Evolutionary conservation across 2,888 invertebrate species (phyloP), one percentile per base, ranked within the genome.

Genomic region (Drosophila nigricruria): DNA sequence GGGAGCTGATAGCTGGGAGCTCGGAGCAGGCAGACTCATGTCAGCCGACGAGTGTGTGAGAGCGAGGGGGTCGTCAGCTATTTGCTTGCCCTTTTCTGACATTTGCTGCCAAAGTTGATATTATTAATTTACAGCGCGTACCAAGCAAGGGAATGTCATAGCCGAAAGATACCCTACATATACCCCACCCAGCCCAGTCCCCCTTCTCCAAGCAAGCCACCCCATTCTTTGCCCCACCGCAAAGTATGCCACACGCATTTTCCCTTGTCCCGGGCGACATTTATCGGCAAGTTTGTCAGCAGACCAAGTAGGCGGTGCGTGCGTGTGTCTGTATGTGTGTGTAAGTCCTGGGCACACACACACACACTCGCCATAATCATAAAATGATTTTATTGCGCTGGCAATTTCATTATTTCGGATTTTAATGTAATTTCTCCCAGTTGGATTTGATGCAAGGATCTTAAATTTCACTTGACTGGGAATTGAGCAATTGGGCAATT

Each of bases 391-490:
- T 87, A 84, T 87, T 87, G 79, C 88, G 63, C 81, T 75, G 53
- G 79, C 88, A 87, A 84, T 83, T 83, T 87, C 84, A 87, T 83
- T 83, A 83, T 88, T 81, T 79, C 61, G 83, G 88, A 83, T 83
- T 83, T 83, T 83, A 84, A 87, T 83, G 88, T 83, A 76, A 84
- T 79, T 79, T 81, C 82, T 73, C 73, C 75, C 80, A 58, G 49
- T 50, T 69, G 79, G 62, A 70, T 69, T 79, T 61, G 59, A 36
- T 32, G 53, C 43, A 9, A 59, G 63, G 42, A 68, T 79, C 76
- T 64, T 64, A 50, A 57, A 61, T 57, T 66, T 75, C 47, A 47
- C 61, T 70, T 42, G 58, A 27, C 52, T 18, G 23, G 42, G 57
- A 32, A 38, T 36, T 38, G 32, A 30, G 60, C 77, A 63, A 76